These are phyloP conservation scores for Alloscopus bannaensis DNA, from an alignment of 2,888 invertebrate species.

Conservation along the genomic window DNA sequence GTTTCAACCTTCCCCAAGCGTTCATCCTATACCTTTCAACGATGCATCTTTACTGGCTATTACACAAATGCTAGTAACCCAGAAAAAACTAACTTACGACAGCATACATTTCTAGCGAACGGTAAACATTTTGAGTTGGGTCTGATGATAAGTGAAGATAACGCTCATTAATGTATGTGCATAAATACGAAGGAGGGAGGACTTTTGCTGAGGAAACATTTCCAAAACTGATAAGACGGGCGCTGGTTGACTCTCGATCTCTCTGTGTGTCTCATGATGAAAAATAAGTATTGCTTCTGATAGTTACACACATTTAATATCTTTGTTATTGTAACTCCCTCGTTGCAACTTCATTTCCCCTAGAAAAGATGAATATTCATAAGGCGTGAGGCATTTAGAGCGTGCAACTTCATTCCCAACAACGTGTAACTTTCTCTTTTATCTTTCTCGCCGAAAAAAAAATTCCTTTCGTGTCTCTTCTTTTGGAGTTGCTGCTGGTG, in stretches of 20 bases:
- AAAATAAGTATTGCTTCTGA: conserved; percentile 35
- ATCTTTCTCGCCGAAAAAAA: conserved; percentile 11
- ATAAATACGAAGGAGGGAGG: too few species aligned
- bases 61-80: too few species aligned
- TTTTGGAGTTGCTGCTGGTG: neutral
- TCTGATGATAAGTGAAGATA: neutral
- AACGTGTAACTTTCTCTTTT: conserved; percentile 6
- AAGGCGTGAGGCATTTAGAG: conserved; percentile 26
- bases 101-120: neutral
- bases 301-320: conserved; percentile 24
- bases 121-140: conserved; percentile 1
- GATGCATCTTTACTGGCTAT: too few species aligned
- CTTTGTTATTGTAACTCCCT: conserved; percentile 24
- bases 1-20: too few species aligned
- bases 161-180: neutral
- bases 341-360: conserved; percentile 35
- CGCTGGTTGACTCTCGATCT: conserved; percentile 11
- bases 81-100: too few species aligned
- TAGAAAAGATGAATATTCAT: conserved; percentile 42
- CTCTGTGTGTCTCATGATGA: conserved; percentile 36
- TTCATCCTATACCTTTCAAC: too few species aligned
- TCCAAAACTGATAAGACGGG: conserved; percentile 14
- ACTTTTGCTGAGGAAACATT: too few species aligned
- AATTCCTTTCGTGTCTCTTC: neutral
- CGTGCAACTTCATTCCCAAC: neutral